Evolutionary conservation across 2,888 invertebrate species (phyloP).

Genomic region (Dryobota labecula): DNA sequence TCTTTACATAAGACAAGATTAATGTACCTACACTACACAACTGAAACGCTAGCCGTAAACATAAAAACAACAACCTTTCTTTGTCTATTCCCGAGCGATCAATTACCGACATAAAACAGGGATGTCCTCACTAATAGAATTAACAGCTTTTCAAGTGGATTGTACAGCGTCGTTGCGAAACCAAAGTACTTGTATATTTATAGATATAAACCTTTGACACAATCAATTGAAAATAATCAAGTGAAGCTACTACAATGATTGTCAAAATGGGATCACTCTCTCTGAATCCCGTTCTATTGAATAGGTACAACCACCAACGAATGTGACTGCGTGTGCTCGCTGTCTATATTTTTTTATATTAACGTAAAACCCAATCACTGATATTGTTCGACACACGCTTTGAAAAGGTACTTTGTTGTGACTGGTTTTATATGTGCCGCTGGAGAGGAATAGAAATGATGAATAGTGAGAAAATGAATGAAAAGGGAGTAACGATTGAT

Average conservation of each 20-base stretch:
- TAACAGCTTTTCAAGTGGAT: slow-evolving; percentile 58
- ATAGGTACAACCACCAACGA: background rate
- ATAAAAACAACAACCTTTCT: slow-evolving; percentile 31
- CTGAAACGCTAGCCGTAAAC: slow-evolving; percentile 12
- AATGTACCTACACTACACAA: slow-evolving; percentile 12
- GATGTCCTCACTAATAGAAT: slow-evolving; percentile 60
- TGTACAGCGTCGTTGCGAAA: slow-evolving; percentile 40
- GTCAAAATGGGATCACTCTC: background rate
- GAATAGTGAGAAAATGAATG: background rate
- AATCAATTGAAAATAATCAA: slow-evolving; percentile 32
- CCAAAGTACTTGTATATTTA: slow-evolving; percentile 13
- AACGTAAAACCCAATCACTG: slow-evolving; percentile 8
- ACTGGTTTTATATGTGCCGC: background rate
- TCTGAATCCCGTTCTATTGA: slow-evolving; percentile 10
- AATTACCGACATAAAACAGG: slow-evolving; percentile 53
- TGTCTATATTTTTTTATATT: slow-evolving; percentile 16
- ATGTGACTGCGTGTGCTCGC: background rate
- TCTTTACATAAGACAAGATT: slow-evolving; percentile 3
- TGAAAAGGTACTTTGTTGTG: slow-evolving; percentile 1
- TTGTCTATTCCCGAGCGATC: slow-evolving; percentile 42
- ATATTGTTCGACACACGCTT: slow-evolving; percentile 11
- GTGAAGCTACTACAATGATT: slow-evolving; percentile 8
- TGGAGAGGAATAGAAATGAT: background rate
- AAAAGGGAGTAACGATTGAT: background rate
- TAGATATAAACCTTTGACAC: slow-evolving; percentile 3